Conservation (phyloP, 2,113 vertebrate species). For the Heterocephalus glaber region DNA sequence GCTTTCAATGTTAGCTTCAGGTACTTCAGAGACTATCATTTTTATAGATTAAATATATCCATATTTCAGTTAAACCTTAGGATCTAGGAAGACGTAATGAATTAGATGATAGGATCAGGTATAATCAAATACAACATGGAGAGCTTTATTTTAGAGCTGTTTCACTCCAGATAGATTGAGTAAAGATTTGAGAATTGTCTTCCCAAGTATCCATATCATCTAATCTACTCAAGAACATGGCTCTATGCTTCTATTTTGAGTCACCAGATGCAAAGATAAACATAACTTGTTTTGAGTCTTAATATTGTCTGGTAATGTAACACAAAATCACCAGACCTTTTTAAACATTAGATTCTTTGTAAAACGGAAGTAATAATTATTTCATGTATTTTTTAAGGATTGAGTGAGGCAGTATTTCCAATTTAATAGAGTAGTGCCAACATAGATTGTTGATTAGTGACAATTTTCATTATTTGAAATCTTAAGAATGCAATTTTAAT, state of each 20-base stretch:
- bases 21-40: neutral
- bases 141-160: neutral
- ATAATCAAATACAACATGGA: neutral
- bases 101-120: neutral
- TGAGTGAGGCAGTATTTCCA: neutral
- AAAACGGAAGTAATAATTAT: neutral
- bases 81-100: neutral
- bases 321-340: neutral
- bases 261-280: neutral
- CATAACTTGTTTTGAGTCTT: neutral
- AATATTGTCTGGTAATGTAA: neutral
- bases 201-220: neutral
- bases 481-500: neutral
- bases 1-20: neutral
- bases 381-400: neutral
- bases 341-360: neutral
- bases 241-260: neutral
- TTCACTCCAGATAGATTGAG: neutral
- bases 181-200: neutral
- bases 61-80: neutral
- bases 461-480: constrained; percentile 16
- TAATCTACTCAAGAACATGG: neutral
- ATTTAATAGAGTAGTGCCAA: neutral
- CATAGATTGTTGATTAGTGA: neutral
- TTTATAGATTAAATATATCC: neutral